These are phyloP conservation scores for Labrus mixtus DNA, from an alignment of 2,113 vertebrate genomes.

Conservation along the genomic window DNA sequence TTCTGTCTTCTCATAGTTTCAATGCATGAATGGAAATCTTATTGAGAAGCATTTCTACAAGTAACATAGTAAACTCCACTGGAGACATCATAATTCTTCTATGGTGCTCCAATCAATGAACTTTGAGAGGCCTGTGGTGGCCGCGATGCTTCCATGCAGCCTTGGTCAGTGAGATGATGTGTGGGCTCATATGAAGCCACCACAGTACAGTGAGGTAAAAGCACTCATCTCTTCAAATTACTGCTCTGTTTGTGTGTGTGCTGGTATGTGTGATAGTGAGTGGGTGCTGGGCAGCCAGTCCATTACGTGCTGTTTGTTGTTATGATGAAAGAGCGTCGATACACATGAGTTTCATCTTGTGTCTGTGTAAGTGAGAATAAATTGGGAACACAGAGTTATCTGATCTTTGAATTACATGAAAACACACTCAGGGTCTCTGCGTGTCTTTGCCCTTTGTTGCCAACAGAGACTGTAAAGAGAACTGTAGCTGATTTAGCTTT, in stretches of 20 bases:
- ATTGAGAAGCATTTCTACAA: not conserved
- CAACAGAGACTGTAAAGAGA: constrained; percentile 19
- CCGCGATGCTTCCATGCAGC: not conserved
- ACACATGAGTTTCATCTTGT: constrained; percentile 37
- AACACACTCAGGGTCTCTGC: constrained; percentile 3
- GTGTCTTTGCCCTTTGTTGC: constrained; percentile 4
- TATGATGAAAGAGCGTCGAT: constrained; percentile 51
- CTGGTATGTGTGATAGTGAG: constrained; percentile 1
- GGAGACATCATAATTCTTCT: not conserved
- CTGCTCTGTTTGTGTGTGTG: constrained; percentile 26
- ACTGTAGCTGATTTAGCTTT: not conserved
- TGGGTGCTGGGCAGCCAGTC: constrained; percentile 37
- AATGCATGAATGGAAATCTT: no score
- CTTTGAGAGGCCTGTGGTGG: not conserved
- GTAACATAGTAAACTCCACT: not conserved
- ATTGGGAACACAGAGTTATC: constrained; percentile 48
- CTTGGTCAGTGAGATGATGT: constrained; percentile 23
- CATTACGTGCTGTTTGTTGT: constrained; percentile 61
- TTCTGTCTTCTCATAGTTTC: not conserved
- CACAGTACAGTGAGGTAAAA: constrained; percentile 52
- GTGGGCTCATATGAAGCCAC: constrained; percentile 32
- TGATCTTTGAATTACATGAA: constrained; percentile 24
- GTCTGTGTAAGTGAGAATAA: constrained; percentile 54
- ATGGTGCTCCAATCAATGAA: constrained; percentile 3
- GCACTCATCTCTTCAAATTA: constrained; percentile 63